Base-by-base conservation (phyloP, 2,888 invertebrate species). In the Teinopalpus imperialis region DNA sequence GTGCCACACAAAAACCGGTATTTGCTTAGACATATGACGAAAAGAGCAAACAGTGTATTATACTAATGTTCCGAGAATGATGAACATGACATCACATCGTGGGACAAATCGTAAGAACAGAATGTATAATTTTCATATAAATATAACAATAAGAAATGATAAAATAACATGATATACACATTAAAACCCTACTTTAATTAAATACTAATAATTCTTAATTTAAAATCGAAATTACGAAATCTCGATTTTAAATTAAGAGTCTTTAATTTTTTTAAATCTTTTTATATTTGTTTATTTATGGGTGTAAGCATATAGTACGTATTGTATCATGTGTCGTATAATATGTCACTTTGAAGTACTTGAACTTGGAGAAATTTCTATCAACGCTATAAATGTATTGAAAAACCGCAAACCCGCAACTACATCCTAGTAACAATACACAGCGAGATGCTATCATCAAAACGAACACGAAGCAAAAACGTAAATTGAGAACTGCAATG, bases 401-500 rank as follows among this genome's bases (percentile, higher is more conserved):
- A 42, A 45, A 51, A 48, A 47, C 44, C 3, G 2, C 12, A 34
- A 34, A 1, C 18, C 7, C 10, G 12, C 26, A 32, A 32, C 16
- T 9, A 26, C 16, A 12, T 34, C 53, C 52, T 47, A 42, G 48
- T 49, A 57, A 54, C 54, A 53, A 43, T 54, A 44, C 43, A 47
- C 50, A 46, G 45, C 43, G 40, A 53, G 48, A 54, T 49, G 49
- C 53, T 56, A 61, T 64, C 58, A 57, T 63, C 56, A 53, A 61
- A 65, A 63, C 49, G 49, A 42, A 56, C 55, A 50, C 49, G 50
- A 56, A 43, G 56, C 62, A 67, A 69, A 77, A 75, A 71, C 70
- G 67, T 67, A 72, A 74, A 60, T 64, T 63, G 69, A 64, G 56
- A 77, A 75, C 67, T 69, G 66, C 61, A 51, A 69, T 66, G 66